Percentiles rank a stretch among this genome's conserved stretches.
Conservation (phyloP, 2,113 vertebrate species). For the Bubo scandiacus region DNA sequence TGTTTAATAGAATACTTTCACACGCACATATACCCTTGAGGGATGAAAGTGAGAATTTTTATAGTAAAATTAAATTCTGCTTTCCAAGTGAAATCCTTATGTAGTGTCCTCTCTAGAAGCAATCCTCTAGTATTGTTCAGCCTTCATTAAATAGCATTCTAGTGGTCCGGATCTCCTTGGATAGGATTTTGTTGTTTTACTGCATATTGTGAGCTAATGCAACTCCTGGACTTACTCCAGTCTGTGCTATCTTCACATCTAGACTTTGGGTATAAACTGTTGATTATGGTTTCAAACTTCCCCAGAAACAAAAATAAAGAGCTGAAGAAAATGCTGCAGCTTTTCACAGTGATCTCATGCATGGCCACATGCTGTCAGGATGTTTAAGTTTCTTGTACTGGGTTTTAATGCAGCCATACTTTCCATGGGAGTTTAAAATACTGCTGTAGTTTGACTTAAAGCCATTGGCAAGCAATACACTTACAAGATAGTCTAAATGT, state of each 20-base stretch:
- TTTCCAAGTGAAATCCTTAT: constrained; percentile 17
- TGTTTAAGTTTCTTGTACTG: constrained; percentile 45
- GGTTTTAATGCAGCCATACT: constrained; percentile 34
- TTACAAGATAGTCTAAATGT: background rate
- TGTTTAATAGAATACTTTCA: constrained; percentile 6
- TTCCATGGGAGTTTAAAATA: constrained; percentile 40
- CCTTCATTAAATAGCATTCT: background rate
- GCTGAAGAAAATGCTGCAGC: constrained; percentile 34
- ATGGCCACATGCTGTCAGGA: constrained; percentile 33
- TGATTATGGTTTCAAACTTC: constrained; percentile 22
- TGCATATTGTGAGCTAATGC: constrained; percentile 34
- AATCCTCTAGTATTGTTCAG: background rate
- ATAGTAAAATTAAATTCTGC: constrained; percentile 13
- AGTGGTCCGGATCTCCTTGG: background rate
- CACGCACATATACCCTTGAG: background rate
- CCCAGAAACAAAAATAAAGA: constrained; percentile 20
- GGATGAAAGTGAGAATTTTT: constrained; percentile 10
- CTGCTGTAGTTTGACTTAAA: constrained; percentile 22
- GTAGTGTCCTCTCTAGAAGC: background rate
- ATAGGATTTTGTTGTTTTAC: constrained; percentile 26
- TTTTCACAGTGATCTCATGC: constrained; percentile 45
- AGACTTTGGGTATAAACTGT: constrained; percentile 18
- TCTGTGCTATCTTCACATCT: constrained; percentile 13
- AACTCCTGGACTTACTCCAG: constrained; percentile 38
- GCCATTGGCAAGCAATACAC: background rate